These are phyloP conservation scores for Daboia siamensis DNA, from an alignment of 2,113 vertebrate species.

Conservation along the genomic window DNA sequence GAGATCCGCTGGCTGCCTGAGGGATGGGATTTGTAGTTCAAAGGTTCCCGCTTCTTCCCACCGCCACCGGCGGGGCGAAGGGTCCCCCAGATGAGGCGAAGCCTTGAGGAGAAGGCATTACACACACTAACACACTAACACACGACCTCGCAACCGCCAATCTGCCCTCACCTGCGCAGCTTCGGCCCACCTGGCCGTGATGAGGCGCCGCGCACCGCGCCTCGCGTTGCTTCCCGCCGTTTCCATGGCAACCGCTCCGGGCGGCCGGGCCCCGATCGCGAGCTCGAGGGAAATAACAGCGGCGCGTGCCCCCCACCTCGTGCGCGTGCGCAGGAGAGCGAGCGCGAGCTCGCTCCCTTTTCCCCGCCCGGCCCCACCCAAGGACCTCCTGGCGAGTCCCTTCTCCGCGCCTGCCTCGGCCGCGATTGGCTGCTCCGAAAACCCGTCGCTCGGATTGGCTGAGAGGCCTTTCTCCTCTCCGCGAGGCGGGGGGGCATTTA, in stretches of 20 bases:
- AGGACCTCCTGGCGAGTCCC: too few species aligned
- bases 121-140: neutral
- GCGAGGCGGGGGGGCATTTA: neutral
- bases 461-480: neutral
- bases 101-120: neutral
- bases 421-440: neutral
- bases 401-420: accelerated
- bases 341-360: accelerated
- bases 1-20: neutral
- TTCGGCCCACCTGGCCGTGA: neutral
- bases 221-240: constrained; percentile 57
- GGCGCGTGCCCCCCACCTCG: too few species aligned
- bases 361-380: neutral
- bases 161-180: neutral
- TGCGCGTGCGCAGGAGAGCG: neutral
- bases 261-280: neutral
- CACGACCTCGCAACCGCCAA: neutral
- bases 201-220: constrained; percentile 19
- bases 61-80: neutral
- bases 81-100: neutral
- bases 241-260: constrained; percentile 59
- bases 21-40: neutral
- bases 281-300: neutral
- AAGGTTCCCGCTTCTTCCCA: too few species aligned
- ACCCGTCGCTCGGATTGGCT: neutral